phyloP scores from a whole-genome alignment of 2,113 vertebrate genomes.

The Coturnix japonica region DNA sequence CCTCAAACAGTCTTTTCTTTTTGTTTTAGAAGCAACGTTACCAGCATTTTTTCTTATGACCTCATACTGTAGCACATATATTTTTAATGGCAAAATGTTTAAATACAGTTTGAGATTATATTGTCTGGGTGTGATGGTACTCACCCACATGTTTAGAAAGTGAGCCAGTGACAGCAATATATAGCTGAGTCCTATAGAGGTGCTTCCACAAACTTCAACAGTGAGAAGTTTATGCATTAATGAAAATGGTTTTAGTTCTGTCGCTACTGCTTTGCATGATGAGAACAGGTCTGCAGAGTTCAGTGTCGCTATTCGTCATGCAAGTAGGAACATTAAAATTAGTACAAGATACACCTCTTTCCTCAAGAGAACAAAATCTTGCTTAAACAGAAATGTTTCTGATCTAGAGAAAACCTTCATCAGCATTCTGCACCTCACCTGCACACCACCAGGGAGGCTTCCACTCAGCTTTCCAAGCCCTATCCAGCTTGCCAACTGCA shows the following conservation, averaged over 20 bases:
- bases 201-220: neutral
- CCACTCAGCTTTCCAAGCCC: neutral
- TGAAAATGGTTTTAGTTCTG: neutral
- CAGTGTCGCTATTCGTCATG: neutral
- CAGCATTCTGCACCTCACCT: neutral
- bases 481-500: neutral
- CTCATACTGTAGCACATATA: neutral
- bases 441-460: neutral
- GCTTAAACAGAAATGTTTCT: neutral
- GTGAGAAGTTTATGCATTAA: neutral
- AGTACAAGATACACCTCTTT: neutral
- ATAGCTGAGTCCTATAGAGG: fast-evolving
- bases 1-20: neutral
- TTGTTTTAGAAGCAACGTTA: neutral
- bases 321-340: neutral
- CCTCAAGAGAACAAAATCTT: neutral
- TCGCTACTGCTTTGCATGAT: neutral
- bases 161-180: neutral
- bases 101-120: neutral
- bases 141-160: neutral
- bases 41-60: neutral
- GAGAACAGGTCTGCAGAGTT: neutral
- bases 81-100: neutral
- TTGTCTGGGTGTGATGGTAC: neutral
- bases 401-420: neutral